phyloP scores from a whole-genome alignment of 2,888 invertebrate genomes.

The Meteorus cinctellus region DNA sequence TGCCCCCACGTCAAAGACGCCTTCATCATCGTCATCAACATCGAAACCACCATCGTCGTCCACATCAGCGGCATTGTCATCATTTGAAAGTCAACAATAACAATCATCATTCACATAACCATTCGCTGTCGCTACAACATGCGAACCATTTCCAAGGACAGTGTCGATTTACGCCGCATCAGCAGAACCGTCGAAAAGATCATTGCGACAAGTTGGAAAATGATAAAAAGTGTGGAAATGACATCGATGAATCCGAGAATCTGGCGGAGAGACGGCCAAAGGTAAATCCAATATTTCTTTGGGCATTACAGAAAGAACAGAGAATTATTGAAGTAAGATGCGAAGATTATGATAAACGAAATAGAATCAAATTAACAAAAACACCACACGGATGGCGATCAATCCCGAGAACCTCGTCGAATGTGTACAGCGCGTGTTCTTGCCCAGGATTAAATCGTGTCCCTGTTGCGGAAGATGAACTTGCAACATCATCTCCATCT shows the following conservation, averaged over 20 bases:
- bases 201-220: slow-evolving; percentile 43
- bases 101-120: slow-evolving; percentile 50
- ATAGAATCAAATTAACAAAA: slow-evolving; percentile 88
- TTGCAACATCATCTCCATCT: slow-evolving; percentile 25
- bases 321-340: slow-evolving; percentile 88
- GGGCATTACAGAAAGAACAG: slow-evolving; percentile 87
- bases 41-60: slow-evolving; percentile 64
- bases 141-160: slow-evolving; percentile 37
- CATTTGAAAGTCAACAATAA: slow-evolving; percentile 50
- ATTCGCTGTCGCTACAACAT: background rate
- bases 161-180: slow-evolving; percentile 5
- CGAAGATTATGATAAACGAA: slow-evolving; percentile 90
- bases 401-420: slow-evolving; percentile 84
- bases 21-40: slow-evolving; percentile 62
- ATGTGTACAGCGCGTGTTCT: slow-evolving; percentile 56
- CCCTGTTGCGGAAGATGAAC: slow-evolving; percentile 12
- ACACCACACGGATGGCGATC: slow-evolving; percentile 88
- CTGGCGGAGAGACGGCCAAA: slow-evolving; percentile 76
- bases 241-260: slow-evolving; percentile 52
- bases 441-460: slow-evolving; percentile 29
- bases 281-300: slow-evolving; percentile 88
- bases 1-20: slow-evolving; percentile 70
- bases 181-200: slow-evolving; percentile 18
- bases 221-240: slow-evolving; percentile 41
- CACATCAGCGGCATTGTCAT: slow-evolving; percentile 59